Evolutionary conservation across 2,888 invertebrate species (phyloP).

Genomic region (Lasioglossum malachurum): DNA sequence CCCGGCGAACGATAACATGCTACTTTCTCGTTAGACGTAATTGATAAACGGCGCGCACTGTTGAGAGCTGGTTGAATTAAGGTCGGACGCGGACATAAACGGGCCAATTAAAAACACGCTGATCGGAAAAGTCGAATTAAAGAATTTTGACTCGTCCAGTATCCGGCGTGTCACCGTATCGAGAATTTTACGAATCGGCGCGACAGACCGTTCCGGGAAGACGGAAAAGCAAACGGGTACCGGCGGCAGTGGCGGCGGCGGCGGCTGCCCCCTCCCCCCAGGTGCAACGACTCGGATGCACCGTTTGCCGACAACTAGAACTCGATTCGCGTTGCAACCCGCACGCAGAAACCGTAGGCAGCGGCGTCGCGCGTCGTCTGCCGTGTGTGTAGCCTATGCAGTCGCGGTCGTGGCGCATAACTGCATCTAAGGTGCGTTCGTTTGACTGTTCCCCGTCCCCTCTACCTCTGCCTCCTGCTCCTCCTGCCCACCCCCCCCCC

Average conservation of each 20-base stretch:
- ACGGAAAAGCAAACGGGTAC: constrained; percentile 2
- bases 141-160: not conserved
- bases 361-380: constrained; percentile 30
- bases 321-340: constrained; percentile 9
- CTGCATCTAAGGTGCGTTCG: constrained; percentile 62
- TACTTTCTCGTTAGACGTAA: constrained; percentile 7
- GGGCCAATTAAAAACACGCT: not conserved
- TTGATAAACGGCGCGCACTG: not conserved
- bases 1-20: not conserved
- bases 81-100: not conserved
- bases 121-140: not conserved
- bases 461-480: not conserved
- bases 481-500: not conserved
- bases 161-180: not conserved
- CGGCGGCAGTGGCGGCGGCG: not conserved
- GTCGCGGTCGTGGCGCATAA: constrained; percentile 38
- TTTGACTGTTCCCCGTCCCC: constrained; percentile 19
- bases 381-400: constrained; percentile 17
- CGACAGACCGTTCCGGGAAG: not conserved
- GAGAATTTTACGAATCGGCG: not conserved
- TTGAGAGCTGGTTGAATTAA: not conserved
- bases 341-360: constrained; percentile 2
- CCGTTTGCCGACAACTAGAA: constrained; percentile 31
- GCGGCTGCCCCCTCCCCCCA: not conserved
- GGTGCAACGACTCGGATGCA: constrained; percentile 42